A percentile compares a stretch with the other conserved stretches of the same genome.
Conservation (phyloP, 1,140 invertebrate genomes). For the Drosophila triauraria region DNA sequence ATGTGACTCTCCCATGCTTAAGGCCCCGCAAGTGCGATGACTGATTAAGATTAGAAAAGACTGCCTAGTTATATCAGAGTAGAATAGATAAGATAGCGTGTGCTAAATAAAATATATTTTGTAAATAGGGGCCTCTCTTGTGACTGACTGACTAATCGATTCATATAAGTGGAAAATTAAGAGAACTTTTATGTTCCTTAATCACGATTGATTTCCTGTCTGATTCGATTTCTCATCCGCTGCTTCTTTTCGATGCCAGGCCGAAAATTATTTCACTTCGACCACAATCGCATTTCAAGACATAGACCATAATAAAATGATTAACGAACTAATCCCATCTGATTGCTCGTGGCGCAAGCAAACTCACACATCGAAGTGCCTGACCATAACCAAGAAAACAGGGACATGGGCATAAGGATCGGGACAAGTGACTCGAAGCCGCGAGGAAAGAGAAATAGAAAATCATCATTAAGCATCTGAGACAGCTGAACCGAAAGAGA, state of each 20-base stretch:
- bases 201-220: constrained; percentile 28
- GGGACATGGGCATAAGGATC: constrained; percentile 32
- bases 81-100: constrained; percentile 34
- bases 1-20: not conserved
- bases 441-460: constrained; percentile 59
- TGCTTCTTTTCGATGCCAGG: constrained; percentile 2
- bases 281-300: constrained; percentile 17
- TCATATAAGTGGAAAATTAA: not conserved
- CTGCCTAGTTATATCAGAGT: constrained; percentile 13
- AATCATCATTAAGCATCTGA: constrained; percentile 76
- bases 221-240: constrained; percentile 30
- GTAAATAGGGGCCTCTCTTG: not conserved
- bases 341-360: constrained; percentile 65
- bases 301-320: constrained; percentile 71
- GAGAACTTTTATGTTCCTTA: constrained; percentile 7
- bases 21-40: constrained; percentile 1
- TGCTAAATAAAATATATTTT: constrained; percentile 26
- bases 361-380: constrained; percentile 24
- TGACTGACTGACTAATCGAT: not conserved
- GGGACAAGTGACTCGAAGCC: constrained; percentile 39
- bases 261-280: constrained; percentile 10
- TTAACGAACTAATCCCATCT: constrained; percentile 80
- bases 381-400: constrained; percentile 23
- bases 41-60: constrained; percentile 16
- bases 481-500: constrained; percentile 1